Evolutionary conservation across 2,888 invertebrate species (phyloP), one percentile per base, ranked within the genome.

Genomic region (Antitype chi): DNA sequence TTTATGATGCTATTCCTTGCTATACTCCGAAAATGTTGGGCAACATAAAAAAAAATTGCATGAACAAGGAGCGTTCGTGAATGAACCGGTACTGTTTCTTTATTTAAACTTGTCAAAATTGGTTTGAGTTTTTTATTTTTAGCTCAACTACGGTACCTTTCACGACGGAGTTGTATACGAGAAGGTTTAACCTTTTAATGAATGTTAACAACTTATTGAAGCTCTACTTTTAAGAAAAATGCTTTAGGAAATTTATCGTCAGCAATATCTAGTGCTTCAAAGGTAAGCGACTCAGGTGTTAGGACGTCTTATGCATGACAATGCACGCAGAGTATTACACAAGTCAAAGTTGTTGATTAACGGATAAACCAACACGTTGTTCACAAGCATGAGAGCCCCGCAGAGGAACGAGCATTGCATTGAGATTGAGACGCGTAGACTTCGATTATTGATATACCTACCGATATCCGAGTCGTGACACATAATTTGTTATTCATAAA

Each of bases 101-200:
- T 11, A 52, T 66, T 38, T 5, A 38, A 77, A 53, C 53, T 53
- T 49, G 47, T 38, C 62, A 5, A 62, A 70, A 62, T 43, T 49
- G 23, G 32, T 76, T 76, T 53, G 20, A 76, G 20, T 20, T 52
- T 52, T 32, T 55, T 76, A 43, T 76, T 32, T 25, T 52, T 68
- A 59, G 49, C 15, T 64, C 55, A 49, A 43, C 17, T 25, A 11
- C 25, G 17, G 53, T 32, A 53, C 43, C 43, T 13, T 47, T 32
- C 20, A 53, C 32, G 25, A 5, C 25, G 20, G 20, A 60, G 43
- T 78, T 62, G 32, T 38, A 25, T 68, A 38, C 17, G 3, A 25
- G 11, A 32, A 8, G 6, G 49, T 59, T 28, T n/a, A 59, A 28
- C 9, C 7, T n/a, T 66, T 76, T 32, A 13, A 49, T 38, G 25